Base-by-base conservation (phyloP, 2,888 invertebrate species). In the Nowickia ferox region DNA sequence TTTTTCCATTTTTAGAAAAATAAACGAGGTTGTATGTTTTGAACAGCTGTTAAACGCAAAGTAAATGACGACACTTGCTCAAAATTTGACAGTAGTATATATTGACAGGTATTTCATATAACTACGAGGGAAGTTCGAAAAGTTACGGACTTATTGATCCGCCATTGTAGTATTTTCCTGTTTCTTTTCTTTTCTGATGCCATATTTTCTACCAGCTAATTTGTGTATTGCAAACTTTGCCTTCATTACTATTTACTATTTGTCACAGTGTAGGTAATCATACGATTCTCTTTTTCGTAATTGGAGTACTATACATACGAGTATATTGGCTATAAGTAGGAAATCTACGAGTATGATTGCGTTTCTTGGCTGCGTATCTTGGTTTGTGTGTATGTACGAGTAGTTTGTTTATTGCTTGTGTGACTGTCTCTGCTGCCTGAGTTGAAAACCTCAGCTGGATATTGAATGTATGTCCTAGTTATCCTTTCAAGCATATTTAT, bases 401-500 rank as follows among this genome's bases (percentile, higher is more conserved):
- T n/a, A 68, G 57, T 80, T 80, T 55, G 72, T 40, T 78, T 30
- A 40, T 69, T 51, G 0, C 59, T 19, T 68, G 9, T 66, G 15
- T 46, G 3, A 48, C 15, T 63, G 46, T 57, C 30, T 48, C 15
- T 38, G 61, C 68, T 75, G 15, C 22, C 68, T 75, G 38, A 59
- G 38, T 65, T 59, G 10, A 30, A 83, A 83, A 77, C 77, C 83
- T 72, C 83, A 83, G 57, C 71, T 83, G 77, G 77, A 84, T 72
- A 78, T 74, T 84, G 59, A 78, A 77, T 74, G 80, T n/a, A n/a
- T 86, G 86, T 84, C 80, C 86, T 65, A 86, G 86, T 84, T 86
- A 84, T 86, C 76, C 80, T 84, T 86, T 84, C 55, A 86, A 86
- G 86, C 80, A 55, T 76, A 84, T 80, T 77, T 75, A 72, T 84